Base-by-base conservation (phyloP, 2,797 vertebrate genomes). In the Tadarida brasiliensis region DNA sequence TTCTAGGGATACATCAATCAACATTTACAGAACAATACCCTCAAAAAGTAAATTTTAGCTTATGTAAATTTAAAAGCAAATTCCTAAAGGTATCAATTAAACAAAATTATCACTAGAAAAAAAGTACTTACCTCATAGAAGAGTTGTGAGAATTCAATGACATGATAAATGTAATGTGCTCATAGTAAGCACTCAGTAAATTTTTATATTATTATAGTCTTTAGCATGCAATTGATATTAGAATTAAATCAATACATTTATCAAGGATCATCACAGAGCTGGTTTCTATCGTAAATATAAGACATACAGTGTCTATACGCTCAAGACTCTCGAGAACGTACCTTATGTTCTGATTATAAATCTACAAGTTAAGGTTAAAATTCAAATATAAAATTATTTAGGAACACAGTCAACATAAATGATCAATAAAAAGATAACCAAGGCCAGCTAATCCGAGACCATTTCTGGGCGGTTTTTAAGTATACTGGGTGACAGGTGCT, bases 181-280 rank as follows among this genome's bases (percentile, higher is more conserved):
- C 24, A 26, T 17, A 82, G 51, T 67, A 65, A 78, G 59, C 78
- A 91, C 19, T 65, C 17, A 3, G 35, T 28, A 63, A 20, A 68
- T 35, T 78, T 67, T 91, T 57, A 51, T 71, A 73, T 70, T 76
- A 93, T 59, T 82, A 84, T 9, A 47, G 14, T 82, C 89, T 82
- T 94, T 94, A 87, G 65, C 51, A 93, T 22, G 33, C 73, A 95
- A 94, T 90, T 88, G 82, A 91, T 74, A 95, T 76, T 96, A 82
- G 78, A 92, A 73, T 91, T 74, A 93, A 86, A 87, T 96, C 78
- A 90, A 87, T 87, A 90, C 15, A 86, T 91, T 96, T 91, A 92
- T 92, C 91, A 92, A 92, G 73, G 70, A 95, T 82, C 93, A 88
- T 20, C 70, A 63, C 56, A 94, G 44, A 84, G 56, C n/a, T 82